Conservation (phyloP, 1,140 invertebrate species). For the Phocides pigmalion region DNA sequence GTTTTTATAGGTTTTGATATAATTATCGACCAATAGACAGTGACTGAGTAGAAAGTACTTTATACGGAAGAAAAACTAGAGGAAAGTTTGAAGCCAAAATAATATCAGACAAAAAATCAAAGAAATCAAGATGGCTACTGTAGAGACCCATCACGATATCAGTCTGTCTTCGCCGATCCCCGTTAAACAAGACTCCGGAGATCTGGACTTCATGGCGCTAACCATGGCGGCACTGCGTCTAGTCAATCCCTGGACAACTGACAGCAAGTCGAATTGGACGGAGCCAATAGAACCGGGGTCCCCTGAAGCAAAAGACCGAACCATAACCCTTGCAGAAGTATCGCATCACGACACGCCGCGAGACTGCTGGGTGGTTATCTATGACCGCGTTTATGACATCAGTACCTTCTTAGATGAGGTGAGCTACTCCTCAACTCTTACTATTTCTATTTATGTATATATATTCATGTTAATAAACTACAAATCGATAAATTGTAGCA, state of each 20-base stretch:
- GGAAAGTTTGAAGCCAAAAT: slow-evolving; percentile 8
- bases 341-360: slow-evolving; percentile 86
- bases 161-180: slow-evolving; percentile 55
- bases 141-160: slow-evolving; percentile 65
- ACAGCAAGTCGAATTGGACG: slow-evolving; percentile 54
- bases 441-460: not conserved
- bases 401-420: slow-evolving; percentile 89
- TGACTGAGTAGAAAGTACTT: not conserved
- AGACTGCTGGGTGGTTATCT: slow-evolving; percentile 90
- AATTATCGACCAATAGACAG: not conserved
- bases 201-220: slow-evolving; percentile 69
- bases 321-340: slow-evolving; percentile 86
- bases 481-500: too few relatives aligned
- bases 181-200: slow-evolving; percentile 57
- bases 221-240: slow-evolving; percentile 79
- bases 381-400: slow-evolving; percentile 90
- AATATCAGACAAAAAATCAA: not conserved
- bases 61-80: not conserved
- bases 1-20: too few relatives aligned
- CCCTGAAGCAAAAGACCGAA: slow-evolving; percentile 67
- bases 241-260: slow-evolving; percentile 69
- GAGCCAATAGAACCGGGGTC: slow-evolving; percentile 52
- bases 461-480: too few relatives aligned
- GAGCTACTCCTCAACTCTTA: slow-evolving; percentile 30
- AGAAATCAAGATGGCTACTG: slow-evolving; percentile 62